Evolutionary conservation across 2,797 vertebrate species (phyloP), one percentile per base, ranked within the genome.

Genomic region (Antennarius maculatus): DNA sequence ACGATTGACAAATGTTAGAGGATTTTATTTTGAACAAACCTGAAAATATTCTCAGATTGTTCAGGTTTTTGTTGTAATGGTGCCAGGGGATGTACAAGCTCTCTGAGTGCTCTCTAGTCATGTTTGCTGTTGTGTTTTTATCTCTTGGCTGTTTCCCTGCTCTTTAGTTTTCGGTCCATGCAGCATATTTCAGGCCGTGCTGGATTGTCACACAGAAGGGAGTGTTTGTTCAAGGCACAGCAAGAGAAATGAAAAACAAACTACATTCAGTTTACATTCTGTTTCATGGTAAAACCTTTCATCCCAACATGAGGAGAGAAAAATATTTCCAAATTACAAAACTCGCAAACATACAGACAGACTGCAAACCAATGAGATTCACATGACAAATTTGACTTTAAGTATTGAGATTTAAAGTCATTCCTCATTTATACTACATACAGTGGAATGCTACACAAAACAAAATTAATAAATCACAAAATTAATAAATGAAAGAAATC

Each of bases 131-230:
- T 69, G 31, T 60, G 66, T 77, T 69, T 72, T 79, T n/a, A 28
- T 79, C 55, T 77, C 53, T 72, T 66, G 17, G 53, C 70, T 53
- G 63, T 83, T 86, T 86, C 53, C 70, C 68, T 53, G 50, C 69
- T 86, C 69, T 48, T 71, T 61, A 78, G 50, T 76, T 79, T 86
- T 86, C 68, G 71, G 84, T 81, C 83, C 92, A 93, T 93, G 92
- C 91, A 93, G 92, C 93, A 93, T 92, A 87, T 92, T 86, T 89
- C 85, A 93, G 92, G 88, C 88, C 92, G 91, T 93, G 92, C 91
- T 92, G 91, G 92, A 93, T 93, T 93, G 93, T 93, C 92, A 90
- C 87, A 92, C 72, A 50, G 77, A 76, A 74, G 60, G 64, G 77
- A 75, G 61, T 61, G 62, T 78, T 87, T 88, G 73, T 87, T 93